Evolutionary conservation across 2,888 invertebrate species (phyloP).

Genomic region (Deladenus siricidicola): DNA sequence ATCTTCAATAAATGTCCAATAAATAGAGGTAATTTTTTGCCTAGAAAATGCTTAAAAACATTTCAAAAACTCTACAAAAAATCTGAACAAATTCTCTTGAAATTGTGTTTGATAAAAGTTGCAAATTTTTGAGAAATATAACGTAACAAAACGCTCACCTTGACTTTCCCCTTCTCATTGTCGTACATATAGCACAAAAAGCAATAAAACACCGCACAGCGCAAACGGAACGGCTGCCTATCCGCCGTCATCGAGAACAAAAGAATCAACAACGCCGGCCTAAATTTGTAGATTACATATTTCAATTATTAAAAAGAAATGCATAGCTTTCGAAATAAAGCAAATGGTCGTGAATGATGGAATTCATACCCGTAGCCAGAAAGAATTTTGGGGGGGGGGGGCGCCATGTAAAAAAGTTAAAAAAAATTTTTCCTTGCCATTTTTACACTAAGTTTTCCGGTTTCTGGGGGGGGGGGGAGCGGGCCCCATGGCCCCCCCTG

Average conservation of each 20-base stretch:
- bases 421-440: background rate
- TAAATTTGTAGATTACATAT: slow-evolving; percentile 50
- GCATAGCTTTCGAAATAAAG: too few relatives aligned
- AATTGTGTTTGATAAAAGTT: too few relatives aligned
- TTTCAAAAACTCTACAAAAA: background rate
- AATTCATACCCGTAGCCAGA: too few relatives aligned
- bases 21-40: slow-evolving; percentile 7
- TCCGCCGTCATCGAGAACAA: slow-evolving; percentile 98
- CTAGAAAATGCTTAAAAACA: background rate
- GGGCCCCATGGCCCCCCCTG: too few relatives aligned
- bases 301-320: too few relatives aligned
- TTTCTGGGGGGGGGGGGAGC: too few relatives aligned
- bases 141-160: slow-evolving; percentile 18
- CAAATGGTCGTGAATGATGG: too few relatives aligned
- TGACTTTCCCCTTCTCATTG: slow-evolving; percentile 68
- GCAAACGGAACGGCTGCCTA: slow-evolving; percentile 78
- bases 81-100: background rate
- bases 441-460: too few relatives aligned
- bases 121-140: too few relatives aligned
- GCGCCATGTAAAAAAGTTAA: too few relatives aligned
- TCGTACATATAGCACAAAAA: slow-evolving; percentile 90
- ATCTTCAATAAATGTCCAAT: too few relatives aligned
- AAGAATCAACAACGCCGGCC: slow-evolving; percentile 84
- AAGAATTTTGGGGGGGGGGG: too few relatives aligned
- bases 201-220: slow-evolving; percentile 91